Conservation (phyloP, 2,888 invertebrate genomes). For the Drosophila algonquin region DNA sequence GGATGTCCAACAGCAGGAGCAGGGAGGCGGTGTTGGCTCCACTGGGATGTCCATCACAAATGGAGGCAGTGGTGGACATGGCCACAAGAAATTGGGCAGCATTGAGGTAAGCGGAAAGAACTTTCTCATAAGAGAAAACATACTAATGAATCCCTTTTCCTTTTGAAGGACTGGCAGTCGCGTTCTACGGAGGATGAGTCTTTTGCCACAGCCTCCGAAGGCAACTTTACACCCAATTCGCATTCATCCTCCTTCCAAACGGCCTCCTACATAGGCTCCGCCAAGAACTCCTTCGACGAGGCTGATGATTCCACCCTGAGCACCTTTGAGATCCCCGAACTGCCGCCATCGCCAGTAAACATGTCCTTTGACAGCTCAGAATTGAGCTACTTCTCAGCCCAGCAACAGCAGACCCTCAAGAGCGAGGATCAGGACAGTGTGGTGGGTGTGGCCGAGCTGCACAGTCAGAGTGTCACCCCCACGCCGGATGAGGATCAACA, state of each 20-base stretch:
- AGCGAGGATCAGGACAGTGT: constrained; percentile 69
- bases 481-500: constrained; percentile 70
- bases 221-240: constrained; percentile 87
- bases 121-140: neutral
- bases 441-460: constrained; percentile 74
- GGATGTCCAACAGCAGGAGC: constrained; percentile 83
- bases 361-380: constrained; percentile 83
- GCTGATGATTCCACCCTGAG: constrained; percentile 79
- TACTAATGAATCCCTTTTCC: neutral
- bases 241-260: constrained; percentile 89
- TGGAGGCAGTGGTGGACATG: constrained; percentile 35
- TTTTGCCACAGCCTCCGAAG: constrained; percentile 89
- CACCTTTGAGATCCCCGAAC: constrained; percentile 79
- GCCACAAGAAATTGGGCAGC: constrained; percentile 75
- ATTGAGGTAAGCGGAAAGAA: constrained; percentile 65
- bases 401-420: constrained; percentile 41
- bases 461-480: constrained; percentile 81
- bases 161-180: constrained; percentile 84
- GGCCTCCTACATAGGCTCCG: constrained; percentile 86
- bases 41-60: neutral
- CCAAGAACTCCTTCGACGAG: constrained; percentile 84
- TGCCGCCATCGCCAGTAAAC: constrained; percentile 81
- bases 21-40: constrained; percentile 28
- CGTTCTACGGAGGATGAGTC: constrained; percentile 86
- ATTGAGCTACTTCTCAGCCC: constrained; percentile 81